Evolutionary conservation across 2,797 vertebrate species (phyloP), one percentile per base, ranked within the genome.

Genomic region (Poeciliopsis gracilis): DNA sequence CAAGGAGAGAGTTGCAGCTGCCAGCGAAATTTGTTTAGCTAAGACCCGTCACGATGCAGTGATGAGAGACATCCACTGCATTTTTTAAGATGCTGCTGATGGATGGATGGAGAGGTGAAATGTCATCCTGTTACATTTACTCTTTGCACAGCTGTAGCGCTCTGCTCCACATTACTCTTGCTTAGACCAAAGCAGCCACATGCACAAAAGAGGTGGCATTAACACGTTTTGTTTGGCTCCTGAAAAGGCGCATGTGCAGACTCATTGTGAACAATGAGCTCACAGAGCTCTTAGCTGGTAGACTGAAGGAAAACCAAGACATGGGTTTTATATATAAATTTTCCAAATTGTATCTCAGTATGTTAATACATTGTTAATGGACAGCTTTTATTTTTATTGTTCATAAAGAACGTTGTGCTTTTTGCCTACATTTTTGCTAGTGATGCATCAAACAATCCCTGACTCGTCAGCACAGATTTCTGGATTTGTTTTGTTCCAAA

Each of bases 21-120:
- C 80, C 82, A 1, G 80, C 67, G 46, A 81, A 69, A 82, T 86
- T 88, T 90, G 87, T 90, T 92, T 76, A 84, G 71, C 76, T 80
- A 59, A 61, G 74, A 72, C 79, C 71, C 13, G 73, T 81, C 76
- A 76, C 38, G 63, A 82, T 79, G 75, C 75, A 49, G 59, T 75
- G 77, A 63, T 78, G 66, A 84, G 85, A 83, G 82, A 87, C 77
- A 74, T 51, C 53, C 71, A 74, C 67, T 59, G 78, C 63, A 78
- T 74, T 78, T 89, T 86, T 89, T 75, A 66, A 70, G 76, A 79
- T 77, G 75, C 23, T 66, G 76, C 53, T 82, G 71, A 84, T 80
- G 76, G 71, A 84, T 80, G 75, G 85, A 82, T 43, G 77, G 38
- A 78, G 72, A 72, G 80, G 47, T 77, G 76, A 77, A 75, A 82